These are phyloP conservation scores for Cataglyphis rosenhaueri DNA, from an alignment of 2,888 invertebrate genomes.

Conservation along the genomic window DNA sequence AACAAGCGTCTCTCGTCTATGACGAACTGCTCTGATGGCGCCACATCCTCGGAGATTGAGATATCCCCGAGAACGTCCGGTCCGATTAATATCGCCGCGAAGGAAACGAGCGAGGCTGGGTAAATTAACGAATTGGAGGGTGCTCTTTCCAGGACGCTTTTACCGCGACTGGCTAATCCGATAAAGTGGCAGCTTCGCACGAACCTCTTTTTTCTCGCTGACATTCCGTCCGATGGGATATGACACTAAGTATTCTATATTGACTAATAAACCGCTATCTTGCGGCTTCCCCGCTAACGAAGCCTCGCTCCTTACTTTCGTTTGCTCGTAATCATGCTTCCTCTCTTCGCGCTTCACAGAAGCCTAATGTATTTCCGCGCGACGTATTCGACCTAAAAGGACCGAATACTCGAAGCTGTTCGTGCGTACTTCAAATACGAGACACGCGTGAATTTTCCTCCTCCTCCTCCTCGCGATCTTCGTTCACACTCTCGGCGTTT, in stretches of 20 bases:
- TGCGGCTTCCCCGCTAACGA: conserved; percentile 54
- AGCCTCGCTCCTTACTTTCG: conserved; percentile 54
- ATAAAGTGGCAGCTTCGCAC: conserved; percentile 80
- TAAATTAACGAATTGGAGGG: conserved; percentile 79
- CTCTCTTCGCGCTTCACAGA: conserved; percentile 4
- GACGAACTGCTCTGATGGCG: conserved; percentile 33
- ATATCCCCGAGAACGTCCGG: conserved; percentile 58
- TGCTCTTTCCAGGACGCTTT: conserved; percentile 73
- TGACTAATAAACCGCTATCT: conserved; percentile 79
- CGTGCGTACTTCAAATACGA: conserved; percentile 21
- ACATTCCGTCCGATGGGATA: conserved; percentile 76
- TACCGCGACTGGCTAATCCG: conserved; percentile 80
- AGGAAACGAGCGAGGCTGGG: conserved; percentile 73
- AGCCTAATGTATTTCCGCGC: not conserved
- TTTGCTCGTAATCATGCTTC: conserved; percentile 44
- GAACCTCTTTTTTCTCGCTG: conserved; percentile 75
- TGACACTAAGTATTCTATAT: conserved; percentile 78
- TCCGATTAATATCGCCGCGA: conserved; percentile 72
- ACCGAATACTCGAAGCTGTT: not conserved
- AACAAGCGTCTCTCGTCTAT: conserved; percentile 23
- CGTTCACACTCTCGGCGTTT: conserved; percentile 49
- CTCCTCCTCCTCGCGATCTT: conserved; percentile 16
- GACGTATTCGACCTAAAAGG: not conserved
- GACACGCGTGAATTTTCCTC: conserved; percentile 7
- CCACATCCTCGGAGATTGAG: conserved; percentile 58